Evolutionary conservation across 2,888 invertebrate genomes (phyloP), one percentile per base, ranked within the genome.

Genomic region (Nudaria mundana): DNA sequence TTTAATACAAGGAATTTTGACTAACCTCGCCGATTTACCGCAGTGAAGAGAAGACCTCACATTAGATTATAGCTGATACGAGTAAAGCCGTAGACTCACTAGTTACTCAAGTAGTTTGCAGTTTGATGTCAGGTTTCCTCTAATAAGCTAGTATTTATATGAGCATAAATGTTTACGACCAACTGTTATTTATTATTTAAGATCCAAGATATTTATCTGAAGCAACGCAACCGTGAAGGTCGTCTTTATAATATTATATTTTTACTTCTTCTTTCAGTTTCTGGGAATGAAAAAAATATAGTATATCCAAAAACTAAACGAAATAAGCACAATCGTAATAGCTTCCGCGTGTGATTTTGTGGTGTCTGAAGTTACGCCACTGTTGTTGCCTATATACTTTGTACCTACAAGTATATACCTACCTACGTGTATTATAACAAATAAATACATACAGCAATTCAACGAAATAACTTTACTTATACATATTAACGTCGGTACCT

Each of bases 191-290:
- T 30, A 30, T 22, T 22, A 20, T 31, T 20, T 13, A 22, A 31
- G 30, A 20, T 20, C 8, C 18, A 22, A 31, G 20, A 30, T 30
- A 20, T n/a, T n/a, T 22, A 13, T 22, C 26, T 4, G 26, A n/a
- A n/a, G 22, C 15, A 22, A 34, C 8, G 22, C 18, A 15, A 31
- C 24, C 42, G 29, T 38, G 40, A 40, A 42, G 36, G 34, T 33
- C 37, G 18, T 30, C 25, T 10, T 23, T 31, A 16, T 20, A 26
- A 20, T 30, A 30, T 15, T 20, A 32, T 24, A 24, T 25, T 33
- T 33, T 18, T 10, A 23, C 14, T 12, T 16, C 2, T 16, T 10
- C 16, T 8, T 15, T 15, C 8, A 12, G 4, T 10, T 12, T 18
- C 11, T 16, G 16, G 30, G 11, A 30, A 30, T 14, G 13, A 22